phyloP scores from a whole-genome alignment of 2,888 invertebrate genomes.

The Drosophila nr. fundita region DNA sequence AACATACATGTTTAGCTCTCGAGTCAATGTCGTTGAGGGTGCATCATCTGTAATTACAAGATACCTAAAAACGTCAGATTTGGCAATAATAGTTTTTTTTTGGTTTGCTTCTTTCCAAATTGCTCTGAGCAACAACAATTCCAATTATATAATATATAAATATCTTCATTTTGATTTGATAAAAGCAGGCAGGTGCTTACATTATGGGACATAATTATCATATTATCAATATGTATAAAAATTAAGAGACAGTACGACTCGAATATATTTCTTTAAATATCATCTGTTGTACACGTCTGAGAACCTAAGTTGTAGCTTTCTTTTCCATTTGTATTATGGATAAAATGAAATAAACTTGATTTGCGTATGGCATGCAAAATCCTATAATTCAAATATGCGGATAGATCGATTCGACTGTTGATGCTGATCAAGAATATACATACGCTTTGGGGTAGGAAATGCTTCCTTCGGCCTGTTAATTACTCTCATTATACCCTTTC shows the following conservation, averaged over 20 bases:
- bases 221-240: not conserved
- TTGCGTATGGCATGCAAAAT: not conserved
- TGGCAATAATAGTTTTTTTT: not conserved
- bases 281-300: not conserved
- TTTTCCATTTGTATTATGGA: not conserved
- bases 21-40: slow-evolving; percentile 33
- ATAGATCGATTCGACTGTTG: not conserved
- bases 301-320: not conserved
- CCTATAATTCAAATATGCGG: not conserved
- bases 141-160: too few relatives aligned
- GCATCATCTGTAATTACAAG: slow-evolving; percentile 29
- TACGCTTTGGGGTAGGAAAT: not conserved
- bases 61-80: not conserved
- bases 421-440: not conserved
- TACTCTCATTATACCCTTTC: not conserved
- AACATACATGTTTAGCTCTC: slow-evolving; percentile 34
- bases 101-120: not conserved
- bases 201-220: not conserved
- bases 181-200: not conserved
- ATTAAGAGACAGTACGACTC: not conserved
- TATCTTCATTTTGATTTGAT: not conserved
- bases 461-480: not conserved
- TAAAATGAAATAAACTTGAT: not conserved
- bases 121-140: too few relatives aligned
- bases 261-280: not conserved